Evolutionary conservation across 2,888 invertebrate genomes (phyloP).

Genomic region (Osmoderma eremita): DNA sequence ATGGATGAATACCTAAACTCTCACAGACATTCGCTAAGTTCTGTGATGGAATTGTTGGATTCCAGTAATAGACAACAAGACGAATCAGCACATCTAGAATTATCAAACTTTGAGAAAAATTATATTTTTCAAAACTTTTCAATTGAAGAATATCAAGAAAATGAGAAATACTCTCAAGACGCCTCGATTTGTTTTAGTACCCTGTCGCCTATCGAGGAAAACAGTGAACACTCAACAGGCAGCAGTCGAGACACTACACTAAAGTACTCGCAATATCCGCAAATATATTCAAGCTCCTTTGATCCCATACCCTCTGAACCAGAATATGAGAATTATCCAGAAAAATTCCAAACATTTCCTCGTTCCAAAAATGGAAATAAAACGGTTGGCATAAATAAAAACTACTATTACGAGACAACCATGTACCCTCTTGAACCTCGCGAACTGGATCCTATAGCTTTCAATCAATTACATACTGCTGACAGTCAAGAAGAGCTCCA

Average conservation of each 20-base stretch:
- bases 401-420: conserved; percentile 55
- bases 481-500: conserved; percentile 72
- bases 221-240: conserved; percentile 67
- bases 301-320: conserved; percentile 58
- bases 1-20: conserved; percentile 63
- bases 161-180: conserved; percentile 47
- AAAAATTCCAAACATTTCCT: conserved; percentile 68
- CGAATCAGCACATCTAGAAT: conserved; percentile 28
- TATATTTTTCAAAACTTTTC: conserved; percentile 46
- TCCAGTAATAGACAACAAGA: conserved; percentile 37
- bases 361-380: conserved; percentile 62
- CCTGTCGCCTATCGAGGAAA: conserved; percentile 70
- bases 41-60: conserved; percentile 62
- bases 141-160: conserved; percentile 40
- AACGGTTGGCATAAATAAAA: conserved; percentile 49
- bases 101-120: conserved; percentile 43
- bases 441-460: conserved; percentile 68
- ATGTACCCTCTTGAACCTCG: conserved; percentile 69
- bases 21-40: conserved; percentile 62
- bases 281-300: conserved; percentile 58
- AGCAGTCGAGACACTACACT: conserved; percentile 59
- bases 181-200: conserved; percentile 52
- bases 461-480: conserved; percentile 69
- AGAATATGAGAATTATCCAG: conserved; percentile 51
- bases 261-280: conserved; percentile 52